Evolutionary conservation across 2,797 vertebrate genomes (phyloP), one percentile per base, ranked within the genome.

Genomic region (Micromesistius poutassou): DNA sequence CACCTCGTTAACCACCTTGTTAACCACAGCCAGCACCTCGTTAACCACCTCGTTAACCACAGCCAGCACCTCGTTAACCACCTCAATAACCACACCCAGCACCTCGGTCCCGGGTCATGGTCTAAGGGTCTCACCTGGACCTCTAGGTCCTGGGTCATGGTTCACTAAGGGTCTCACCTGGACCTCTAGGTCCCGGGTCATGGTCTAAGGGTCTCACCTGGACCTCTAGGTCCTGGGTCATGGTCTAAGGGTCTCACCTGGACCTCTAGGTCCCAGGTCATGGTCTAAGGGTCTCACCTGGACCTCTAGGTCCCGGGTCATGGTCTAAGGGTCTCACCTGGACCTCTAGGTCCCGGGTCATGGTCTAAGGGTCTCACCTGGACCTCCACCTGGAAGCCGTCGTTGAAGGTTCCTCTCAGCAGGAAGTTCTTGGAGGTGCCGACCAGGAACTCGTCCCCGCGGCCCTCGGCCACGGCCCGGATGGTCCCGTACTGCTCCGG

Each of bases 401-500:
- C 98, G 0, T 97, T 97, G 90, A 98, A 99, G 0, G 97, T 98
- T 89, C 95, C 97, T 80, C 96, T 95, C 72, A 99, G 93, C 91
- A 99, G 93, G 89, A 98, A 99, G 89, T 98, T 99, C 33, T 96
- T 93, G 0, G 97, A 98, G 8, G 97, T 99, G 19, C 97, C 97
- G 3, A 99, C 95, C 89, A 98, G 91, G 87, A 99, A 96, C 55
- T 98, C 96, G 40, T 97, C 97, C 72, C 94, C 95, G 87, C 97
- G 98, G 79, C 98, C 98, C 91, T 99, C 97, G 0, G 97, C 96
- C 76, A 99, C 95, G 0, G 97, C 97, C 87, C 98, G 93, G 87
- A 99, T 98, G 80, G 95, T 95, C 87, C 98, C 98, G 30, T 96
- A 99, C 81, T 97, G 96, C 89, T 99, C 97, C 35, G 97, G 97